Base-by-base conservation (phyloP, 2,797 vertebrate genomes). In the Cossypha caffra region DNA sequence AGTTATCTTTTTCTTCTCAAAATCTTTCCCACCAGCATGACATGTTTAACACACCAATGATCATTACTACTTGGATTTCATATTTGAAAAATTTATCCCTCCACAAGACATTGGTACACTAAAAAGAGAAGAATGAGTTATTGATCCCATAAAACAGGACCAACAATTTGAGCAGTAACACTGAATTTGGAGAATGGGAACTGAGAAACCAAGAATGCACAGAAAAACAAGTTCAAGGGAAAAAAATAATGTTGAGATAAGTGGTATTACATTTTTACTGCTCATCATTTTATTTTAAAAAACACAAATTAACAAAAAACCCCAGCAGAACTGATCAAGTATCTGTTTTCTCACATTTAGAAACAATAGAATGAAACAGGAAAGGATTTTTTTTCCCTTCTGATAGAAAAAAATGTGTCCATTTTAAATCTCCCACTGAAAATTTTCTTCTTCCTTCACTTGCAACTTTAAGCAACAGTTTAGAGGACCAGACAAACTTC, bases 51-150 rank as follows among this genome's bases (percentile, higher is more conserved):
- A 81, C 21, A 95, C 3, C 18, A 68, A 76, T 84, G 23, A 66
- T 78, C 13, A 23, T 58, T 73, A 62, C 67, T 73, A 45, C 47
- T 71, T 54, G 20, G 57, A 80, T 86, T 86, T 94, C 58, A 45
- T 74, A 84, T 63, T 80, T 76, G 26, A 89, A 87, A 80, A 93
- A 95, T 79, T 71, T 76, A 93, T 95, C n/a, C 86, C 51, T 75
- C 84, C 84, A 47, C 63, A 92, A 74, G 59, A 76, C 1, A 5
- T 37, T 58, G 35, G 28, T 67, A 68, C 38, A 45, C 48, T 43
- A 72, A 93, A 92, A 93, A 13, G 59, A 69, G 38, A 94, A 80
- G 47, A 92, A 68, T 63, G n/a, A 73, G 35, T 86, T 94, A 96
- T 94, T 76, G 84, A 96, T 95, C 87, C 35, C 18, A 48, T 66